These are phyloP conservation scores for Sebastes baramenuke DNA, from an alignment of 2,797 vertebrate species.

Conservation along the genomic window DNA sequence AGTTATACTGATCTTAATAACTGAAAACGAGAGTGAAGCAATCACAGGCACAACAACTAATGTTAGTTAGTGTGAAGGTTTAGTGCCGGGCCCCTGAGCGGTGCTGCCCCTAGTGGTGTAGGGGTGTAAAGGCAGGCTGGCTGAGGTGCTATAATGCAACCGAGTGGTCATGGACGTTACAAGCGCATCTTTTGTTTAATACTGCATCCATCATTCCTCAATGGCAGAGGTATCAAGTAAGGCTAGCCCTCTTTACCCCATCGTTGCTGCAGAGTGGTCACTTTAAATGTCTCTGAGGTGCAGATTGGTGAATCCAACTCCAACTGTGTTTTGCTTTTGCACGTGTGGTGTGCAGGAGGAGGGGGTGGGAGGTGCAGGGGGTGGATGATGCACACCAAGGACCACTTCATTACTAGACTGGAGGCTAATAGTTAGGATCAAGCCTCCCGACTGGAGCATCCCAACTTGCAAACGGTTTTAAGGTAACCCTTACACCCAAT, in stretches of 20 bases:
- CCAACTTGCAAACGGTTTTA: conserved; percentile 1
- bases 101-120: conserved; percentile 75
- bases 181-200: conserved; percentile 47
- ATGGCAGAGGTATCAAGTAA: conserved; percentile 64
- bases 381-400: conserved; percentile 16
- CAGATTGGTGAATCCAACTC: conserved; percentile 50
- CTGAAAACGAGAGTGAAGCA: conserved; percentile 28
- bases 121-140: conserved; percentile 80
- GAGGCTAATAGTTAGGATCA: conserved; percentile 25
- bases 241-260: conserved; percentile 53
- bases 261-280: conserved; percentile 62
- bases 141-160: conserved; percentile 60
- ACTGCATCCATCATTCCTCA: conserved; percentile 55
- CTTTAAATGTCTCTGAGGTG: conserved; percentile 56
- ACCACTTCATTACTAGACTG: conserved; percentile 16
- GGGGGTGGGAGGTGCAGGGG: neutral
- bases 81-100: conserved; percentile 72
- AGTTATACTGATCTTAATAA: conserved; percentile 32
- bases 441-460: conserved; percentile 16
- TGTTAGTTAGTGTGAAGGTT: conserved; percentile 40
- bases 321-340: conserved; percentile 17
- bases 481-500: conserved; percentile 11
- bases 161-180: conserved; percentile 60
- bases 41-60: conserved; percentile 46
- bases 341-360: conserved; percentile 8